Base-by-base conservation (phyloP, 2,888 invertebrate genomes). In the Ennomos quercinarius region DNA sequence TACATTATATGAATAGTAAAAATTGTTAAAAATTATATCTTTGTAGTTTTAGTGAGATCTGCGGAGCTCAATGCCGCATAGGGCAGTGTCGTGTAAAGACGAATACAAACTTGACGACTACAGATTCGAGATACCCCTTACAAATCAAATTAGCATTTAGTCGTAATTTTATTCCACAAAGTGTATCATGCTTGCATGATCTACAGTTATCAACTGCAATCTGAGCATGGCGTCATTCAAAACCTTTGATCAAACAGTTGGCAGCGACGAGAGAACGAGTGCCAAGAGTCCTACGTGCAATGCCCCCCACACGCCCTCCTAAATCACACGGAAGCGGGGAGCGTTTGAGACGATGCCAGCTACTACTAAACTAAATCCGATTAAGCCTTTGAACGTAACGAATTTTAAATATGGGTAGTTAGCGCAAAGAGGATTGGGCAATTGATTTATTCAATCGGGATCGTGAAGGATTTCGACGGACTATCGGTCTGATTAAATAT, bases 361-460 rank as follows among this genome's bases (percentile, higher is more conserved):
- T 66, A 54, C 73, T 67, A 70, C 77, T 74, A 71, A 73, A 77
- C 74, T 74, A 78, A 80, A 83, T 82, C 84, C 69, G 79, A 83
- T 80, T 78, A 75, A 45, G 55, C 60, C 80, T 83, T 80, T 74
- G 80, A 75, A 70, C 74, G 71, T 73, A 78, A 77, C 79, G 81
- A 83, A 81, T 83, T 84, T 83, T 83, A 84, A 83, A 84, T 84
- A 82, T 78, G 77, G 82, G 75, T 78, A 78, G 79, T 78, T 78
- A 76, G 73, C 68, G 66, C 64, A 47, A 60, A 60, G 55, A 60
- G 67, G 74, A 74, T 74, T 73, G 66, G 58, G 63, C 49, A 70
- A 68, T 71, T 68, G 69, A 71, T 71, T 70, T 72, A 66, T 63
- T 64, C 59, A 43, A 57, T 60, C 35, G 44, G 53, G 60, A 58